Conservation (phyloP, 2,797 vertebrate species). For the Labeo calbasu region DNA sequence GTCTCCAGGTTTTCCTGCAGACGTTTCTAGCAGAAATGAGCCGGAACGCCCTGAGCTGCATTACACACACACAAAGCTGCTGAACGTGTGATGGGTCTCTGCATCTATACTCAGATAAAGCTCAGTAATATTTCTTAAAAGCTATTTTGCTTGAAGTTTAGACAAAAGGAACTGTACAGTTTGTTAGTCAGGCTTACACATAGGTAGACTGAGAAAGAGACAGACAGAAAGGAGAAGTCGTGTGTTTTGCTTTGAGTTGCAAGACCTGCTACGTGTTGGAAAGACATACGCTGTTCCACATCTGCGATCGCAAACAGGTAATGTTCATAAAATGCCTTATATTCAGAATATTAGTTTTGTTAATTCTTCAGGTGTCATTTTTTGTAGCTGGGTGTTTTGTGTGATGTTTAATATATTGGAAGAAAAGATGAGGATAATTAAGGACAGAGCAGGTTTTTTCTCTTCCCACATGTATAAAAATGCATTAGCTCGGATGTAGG, state of each 20-base stretch:
- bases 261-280: not conserved
- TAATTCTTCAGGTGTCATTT: not conserved
- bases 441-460: not conserved
- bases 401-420: not conserved
- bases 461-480: not conserved
- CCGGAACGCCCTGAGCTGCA: conserved; percentile 27
- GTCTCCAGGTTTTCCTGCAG: conserved; percentile 44
- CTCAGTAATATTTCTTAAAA: not conserved
- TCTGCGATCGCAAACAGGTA: conserved; percentile 5
- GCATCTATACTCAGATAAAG: not conserved
- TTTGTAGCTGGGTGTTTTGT: not conserved
- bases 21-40: not conserved
- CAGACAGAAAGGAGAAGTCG: conserved; percentile 1
- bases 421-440: not conserved
- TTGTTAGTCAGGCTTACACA: not conserved
- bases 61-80: not conserved
- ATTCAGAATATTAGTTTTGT: not conserved
- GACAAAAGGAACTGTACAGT: not conserved
- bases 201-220: not conserved
- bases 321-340: not conserved
- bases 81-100: not conserved
- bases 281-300: not conserved
- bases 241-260: conserved; percentile 5
- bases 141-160: not conserved
- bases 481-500: no score